phyloP scores from a whole-genome alignment of 2,113 vertebrate species.

The Spea multiplicata region DNA sequence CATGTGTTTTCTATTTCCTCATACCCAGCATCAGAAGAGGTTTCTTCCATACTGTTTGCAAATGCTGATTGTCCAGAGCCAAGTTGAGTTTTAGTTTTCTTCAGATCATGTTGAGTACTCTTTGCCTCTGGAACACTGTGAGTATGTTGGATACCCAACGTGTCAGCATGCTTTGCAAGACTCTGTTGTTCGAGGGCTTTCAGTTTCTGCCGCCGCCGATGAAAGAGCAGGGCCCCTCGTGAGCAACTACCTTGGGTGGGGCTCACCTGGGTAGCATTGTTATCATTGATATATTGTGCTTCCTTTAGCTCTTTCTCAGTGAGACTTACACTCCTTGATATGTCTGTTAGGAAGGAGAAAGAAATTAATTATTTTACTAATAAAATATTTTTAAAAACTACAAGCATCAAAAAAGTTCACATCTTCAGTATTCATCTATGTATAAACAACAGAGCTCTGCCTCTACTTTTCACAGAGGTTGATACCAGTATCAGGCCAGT shows the following conservation, averaged over 20 bases:
- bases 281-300: conserved; percentile 80
- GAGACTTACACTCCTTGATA: conserved; percentile 79
- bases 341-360: conserved; percentile 62
- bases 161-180: conserved; percentile 1
- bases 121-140: not conserved
- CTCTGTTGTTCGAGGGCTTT: conserved; percentile 54
- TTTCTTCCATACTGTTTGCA: conserved; percentile 70
- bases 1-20: conserved; percentile 8
- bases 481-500: too few relatives aligned
- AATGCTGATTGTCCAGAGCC: conserved; percentile 21
- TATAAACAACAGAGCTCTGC: too few relatives aligned
- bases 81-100: not conserved
- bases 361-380: conserved; percentile 47
- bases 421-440: too few relatives aligned
- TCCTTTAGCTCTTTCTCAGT: conserved; percentile 90
- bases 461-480: too few relatives aligned
- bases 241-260: conserved; percentile 81
- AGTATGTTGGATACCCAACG: not conserved
- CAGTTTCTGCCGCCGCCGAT: conserved; percentile 83
- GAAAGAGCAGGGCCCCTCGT: conserved; percentile 89
- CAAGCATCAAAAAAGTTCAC: too few relatives aligned
- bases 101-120: not conserved
- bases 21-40: conserved; percentile 38
- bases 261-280: conserved; percentile 88
- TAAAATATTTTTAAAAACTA: not conserved